Conservation (phyloP, 1,140 invertebrate genomes). For the Drosophila burlai region DNA sequence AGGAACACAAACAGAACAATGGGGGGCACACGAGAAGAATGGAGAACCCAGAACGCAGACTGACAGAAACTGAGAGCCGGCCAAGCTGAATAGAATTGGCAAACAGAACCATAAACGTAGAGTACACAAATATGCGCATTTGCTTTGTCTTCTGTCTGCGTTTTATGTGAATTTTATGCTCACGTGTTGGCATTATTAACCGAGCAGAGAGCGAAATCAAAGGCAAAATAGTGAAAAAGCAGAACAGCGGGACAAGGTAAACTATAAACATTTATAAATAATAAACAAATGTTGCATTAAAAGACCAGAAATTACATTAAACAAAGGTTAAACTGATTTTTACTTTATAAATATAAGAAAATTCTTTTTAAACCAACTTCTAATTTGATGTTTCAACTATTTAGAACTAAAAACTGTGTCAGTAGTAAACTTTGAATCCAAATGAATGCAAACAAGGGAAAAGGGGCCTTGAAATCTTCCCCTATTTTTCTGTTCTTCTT, state of each 20-base stretch:
- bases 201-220: slow-evolving; percentile 19
- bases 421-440: slow-evolving; percentile 40
- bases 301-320: neutral
- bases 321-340: neutral
- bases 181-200: slow-evolving; percentile 64
- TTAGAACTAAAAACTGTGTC: slow-evolving; percentile 31
- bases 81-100: slow-evolving; percentile 41
- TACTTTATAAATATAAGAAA: neutral
- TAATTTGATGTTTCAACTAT: neutral
- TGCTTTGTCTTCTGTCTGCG: slow-evolving; percentile 44
- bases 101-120: slow-evolving; percentile 63
- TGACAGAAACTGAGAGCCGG: neutral
- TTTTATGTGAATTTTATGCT: slow-evolving; percentile 75
- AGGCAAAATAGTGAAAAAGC: slow-evolving; percentile 8
- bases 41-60: neutral
- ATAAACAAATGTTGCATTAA: neutral
- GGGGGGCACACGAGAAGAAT: slow-evolving; percentile 9
- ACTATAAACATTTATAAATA: neutral
- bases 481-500: neutral
- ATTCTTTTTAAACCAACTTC: neutral
- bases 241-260: slow-evolving; percentile 7
- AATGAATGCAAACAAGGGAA: slow-evolving; percentile 18
- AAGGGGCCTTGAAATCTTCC: slow-evolving; percentile 25
- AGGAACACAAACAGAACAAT: slow-evolving; percentile 23
- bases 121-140: slow-evolving; percentile 66